Base-by-base conservation (phyloP, 2,113 vertebrate genomes). In the Podocnemis expansa region DNA sequence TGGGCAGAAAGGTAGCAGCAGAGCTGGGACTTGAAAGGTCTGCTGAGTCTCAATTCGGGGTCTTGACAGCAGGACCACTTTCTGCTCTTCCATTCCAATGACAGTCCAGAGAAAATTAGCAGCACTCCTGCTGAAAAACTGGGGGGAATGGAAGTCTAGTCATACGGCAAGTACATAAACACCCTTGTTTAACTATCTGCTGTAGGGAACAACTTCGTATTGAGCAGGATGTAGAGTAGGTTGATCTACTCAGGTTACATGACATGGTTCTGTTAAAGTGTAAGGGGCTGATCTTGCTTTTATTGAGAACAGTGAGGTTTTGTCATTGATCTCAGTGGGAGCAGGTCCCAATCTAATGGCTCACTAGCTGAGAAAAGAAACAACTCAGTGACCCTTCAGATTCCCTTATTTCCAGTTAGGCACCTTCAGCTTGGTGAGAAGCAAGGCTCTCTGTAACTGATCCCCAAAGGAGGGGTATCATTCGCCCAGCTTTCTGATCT, bases 371-470 rank as follows among this genome's bases (percentile, higher is more conserved):
- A 60, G 58, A 60, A 60, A 13, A 60, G 47, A 31, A 70, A 34
- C 3, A 14, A 21, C 27, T 82, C 34, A 0, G 0, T 0, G 1
- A 45, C 1, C 29, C 58, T 60, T 27, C 58, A 60, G 58, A 54
- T 4, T 25, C 38, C 70, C 4, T 5, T 22, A 2, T 27, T 0
- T 0, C 2, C 84, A 70, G 29, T 88, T 8, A 3, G 17, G 54
- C 17, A 67, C 51, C 79, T 76, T n/a, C 22, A 1, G 81, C 82
- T 25, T 12, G 29, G 0, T 4, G 67, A 63, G 56, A 0, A 5
- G 29, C 6, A 3, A 54, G 81, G 89, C 88, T 29, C 11, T 41
- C 0, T 1, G 55, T 6, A 0, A 13, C 1, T 78, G 22, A 6
- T 82, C 80, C 75, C 54, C 47, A 3, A 38, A 2, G 0, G 38